Evolutionary conservation across 2,888 invertebrate species (phyloP).

Genomic region (Clivina fossor): DNA sequence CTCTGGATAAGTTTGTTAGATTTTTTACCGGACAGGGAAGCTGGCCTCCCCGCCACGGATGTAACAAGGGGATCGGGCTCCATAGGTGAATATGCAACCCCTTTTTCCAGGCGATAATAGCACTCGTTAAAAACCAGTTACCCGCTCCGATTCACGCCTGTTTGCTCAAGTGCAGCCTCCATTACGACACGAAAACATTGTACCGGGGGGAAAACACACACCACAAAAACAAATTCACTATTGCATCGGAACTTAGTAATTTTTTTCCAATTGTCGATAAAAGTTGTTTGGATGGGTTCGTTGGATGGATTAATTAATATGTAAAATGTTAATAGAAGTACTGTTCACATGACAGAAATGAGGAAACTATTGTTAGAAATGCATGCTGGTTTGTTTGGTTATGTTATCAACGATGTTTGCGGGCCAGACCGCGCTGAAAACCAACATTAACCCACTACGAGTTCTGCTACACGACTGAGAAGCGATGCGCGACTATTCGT

Average conservation of each 20-base stretch:
- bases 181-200: constrained; percentile 23
- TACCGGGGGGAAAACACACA: too few relatives aligned
- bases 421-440: neutral
- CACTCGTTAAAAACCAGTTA: constrained; percentile 22
- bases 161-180: constrained; percentile 16
- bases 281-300: neutral
- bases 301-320: neutral
- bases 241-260: neutral
- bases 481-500: constrained; percentile 18
- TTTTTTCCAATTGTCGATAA: neutral
- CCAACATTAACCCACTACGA: constrained; percentile 16
- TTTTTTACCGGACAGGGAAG: constrained; percentile 6
- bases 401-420: constrained; percentile 7
- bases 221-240: too few relatives aligned
- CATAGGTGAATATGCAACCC: constrained; percentile 42
- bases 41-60: neutral
- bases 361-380: neutral
- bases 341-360: neutral
- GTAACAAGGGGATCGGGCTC: constrained; percentile 46
- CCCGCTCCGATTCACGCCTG: constrained; percentile 8
- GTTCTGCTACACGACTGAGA: constrained; percentile 27
- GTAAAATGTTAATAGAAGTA: neutral
- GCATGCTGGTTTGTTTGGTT: constrained; percentile 11
- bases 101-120: constrained; percentile 10
- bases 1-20: constrained; percentile 1